A percentile compares a stretch with the other conserved stretches of the same genome.
These are phyloP conservation scores for Anastatus disparis DNA, from an alignment of 1,140 invertebrate genomes.

Conservation along the genomic window DNA sequence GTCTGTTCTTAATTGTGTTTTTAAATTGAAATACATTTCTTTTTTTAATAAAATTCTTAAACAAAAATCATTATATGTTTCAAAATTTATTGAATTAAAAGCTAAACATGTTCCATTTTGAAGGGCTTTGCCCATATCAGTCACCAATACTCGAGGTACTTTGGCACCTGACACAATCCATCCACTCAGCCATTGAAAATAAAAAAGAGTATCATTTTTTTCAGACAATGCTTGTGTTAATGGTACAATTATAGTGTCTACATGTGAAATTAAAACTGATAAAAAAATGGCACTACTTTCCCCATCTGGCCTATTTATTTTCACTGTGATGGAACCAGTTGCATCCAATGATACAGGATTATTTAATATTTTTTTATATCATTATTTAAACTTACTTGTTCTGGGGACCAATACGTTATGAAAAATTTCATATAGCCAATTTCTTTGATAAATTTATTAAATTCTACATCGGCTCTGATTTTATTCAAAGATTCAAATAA, in stretches of 20 bases:
- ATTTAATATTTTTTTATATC: background rate
- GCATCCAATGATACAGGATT: background rate
- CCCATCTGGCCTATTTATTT: background rate
- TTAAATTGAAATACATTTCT: background rate
- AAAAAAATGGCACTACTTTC: background rate
- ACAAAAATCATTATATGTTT: background rate
- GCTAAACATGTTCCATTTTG: background rate
- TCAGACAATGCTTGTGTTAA: background rate
- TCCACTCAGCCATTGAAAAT: background rate
- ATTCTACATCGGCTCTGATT: background rate
- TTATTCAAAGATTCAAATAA: background rate
- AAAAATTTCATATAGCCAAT: background rate
- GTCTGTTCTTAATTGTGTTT: constrained; percentile 1
- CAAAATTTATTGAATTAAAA: constrained; percentile 1
- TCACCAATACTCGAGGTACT: background rate
- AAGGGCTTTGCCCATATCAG: background rate
- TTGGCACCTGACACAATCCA: background rate
- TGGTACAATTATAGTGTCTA: background rate
- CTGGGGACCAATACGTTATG: background rate
- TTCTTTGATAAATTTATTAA: background rate
- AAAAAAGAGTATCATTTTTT: background rate
- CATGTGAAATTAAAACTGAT: background rate
- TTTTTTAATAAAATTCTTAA: background rate
- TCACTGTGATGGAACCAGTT: background rate
- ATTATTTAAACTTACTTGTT: background rate